A percentile compares a stretch with the other conserved stretches of the same genome.
Conservation (phyloP, 1,140 invertebrate species). For the Saccostrea echinata region DNA sequence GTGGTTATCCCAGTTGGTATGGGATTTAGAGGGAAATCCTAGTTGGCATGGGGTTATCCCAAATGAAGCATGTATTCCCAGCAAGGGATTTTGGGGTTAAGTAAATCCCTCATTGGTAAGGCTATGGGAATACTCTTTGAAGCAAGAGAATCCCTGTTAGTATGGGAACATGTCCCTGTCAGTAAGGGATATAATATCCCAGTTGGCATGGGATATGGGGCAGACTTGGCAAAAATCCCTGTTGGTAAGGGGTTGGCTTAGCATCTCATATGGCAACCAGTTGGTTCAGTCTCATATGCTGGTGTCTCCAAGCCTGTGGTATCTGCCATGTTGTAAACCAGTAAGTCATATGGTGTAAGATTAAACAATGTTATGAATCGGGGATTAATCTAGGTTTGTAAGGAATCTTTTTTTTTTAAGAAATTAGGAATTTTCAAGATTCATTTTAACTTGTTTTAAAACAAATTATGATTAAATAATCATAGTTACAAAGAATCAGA, state of each 20-base stretch:
- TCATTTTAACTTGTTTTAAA: no score
- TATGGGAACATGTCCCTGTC: constrained; percentile 3
- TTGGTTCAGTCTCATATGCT: constrained; percentile 27
- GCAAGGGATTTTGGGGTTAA: neutral
- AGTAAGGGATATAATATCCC: neutral
- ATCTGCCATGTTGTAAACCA: constrained; percentile 1
- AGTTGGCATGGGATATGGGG: constrained; percentile 28
- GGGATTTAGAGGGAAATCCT: neutral
- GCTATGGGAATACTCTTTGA: constrained; percentile 1
- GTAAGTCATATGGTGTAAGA: neutral
- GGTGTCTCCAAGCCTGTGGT: constrained; percentile 16
- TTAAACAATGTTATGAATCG: neutral
- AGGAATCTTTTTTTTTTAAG: no score
- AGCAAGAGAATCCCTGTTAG: constrained; percentile 13
- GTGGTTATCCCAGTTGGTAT: neutral
- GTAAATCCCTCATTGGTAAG: neutral
- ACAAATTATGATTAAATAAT: no score
- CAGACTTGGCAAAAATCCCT: constrained; percentile 6
- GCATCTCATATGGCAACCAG: constrained; percentile 37
- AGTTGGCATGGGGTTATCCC: neutral
- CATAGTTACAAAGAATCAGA: no score
- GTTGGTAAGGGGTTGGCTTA: constrained; percentile 24
- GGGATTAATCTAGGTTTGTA: no score
- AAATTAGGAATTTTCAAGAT: no score
- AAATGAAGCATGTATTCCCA: neutral